These are phyloP conservation scores for Nettapus auritus DNA, from an alignment of 2,113 vertebrate species.

Conservation along the genomic window DNA sequence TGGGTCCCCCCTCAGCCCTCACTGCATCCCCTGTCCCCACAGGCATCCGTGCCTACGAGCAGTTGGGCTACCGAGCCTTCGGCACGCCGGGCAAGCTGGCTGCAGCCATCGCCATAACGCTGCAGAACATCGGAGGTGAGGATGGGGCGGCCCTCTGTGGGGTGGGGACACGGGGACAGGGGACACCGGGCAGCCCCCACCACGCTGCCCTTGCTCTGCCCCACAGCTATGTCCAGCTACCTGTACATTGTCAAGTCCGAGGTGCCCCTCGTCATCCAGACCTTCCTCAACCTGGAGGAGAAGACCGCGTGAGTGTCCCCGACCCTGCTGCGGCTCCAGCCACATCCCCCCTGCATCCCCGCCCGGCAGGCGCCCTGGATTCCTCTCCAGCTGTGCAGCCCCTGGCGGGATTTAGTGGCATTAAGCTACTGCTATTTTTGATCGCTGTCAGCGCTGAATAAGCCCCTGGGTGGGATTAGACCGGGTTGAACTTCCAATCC, in stretches of 20 bases:
- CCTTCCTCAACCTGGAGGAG: conserved; percentile 88
- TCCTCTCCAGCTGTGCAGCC: conserved; percentile 62
- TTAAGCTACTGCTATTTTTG: conserved; percentile 77
- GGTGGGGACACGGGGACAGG: accelerated
- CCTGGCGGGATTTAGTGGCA: conserved; percentile 60
- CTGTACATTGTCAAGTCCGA: conserved; percentile 97
- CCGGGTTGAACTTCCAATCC: conserved; percentile 70
- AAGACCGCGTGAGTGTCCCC: conserved; percentile 84
- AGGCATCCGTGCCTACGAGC: conserved; percentile 97
- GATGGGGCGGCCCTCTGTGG: neutral
- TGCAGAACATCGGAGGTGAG: conserved; percentile 97
- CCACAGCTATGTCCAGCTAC: conserved; percentile 98
- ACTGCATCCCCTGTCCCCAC: accelerated
- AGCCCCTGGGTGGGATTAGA: conserved; percentile 68
- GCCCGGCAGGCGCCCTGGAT: neutral
- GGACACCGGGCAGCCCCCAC: neutral
- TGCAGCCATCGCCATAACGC: conserved; percentile 90
- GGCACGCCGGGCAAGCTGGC: conserved; percentile 95
- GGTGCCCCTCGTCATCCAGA: conserved; percentile 95
- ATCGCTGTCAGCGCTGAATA: conserved; percentile 58
- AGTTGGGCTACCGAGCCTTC: conserved; percentile 93
- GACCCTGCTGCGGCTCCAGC: neutral
- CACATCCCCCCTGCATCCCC: neutral
- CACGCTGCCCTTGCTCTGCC: neutral
- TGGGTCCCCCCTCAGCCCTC: neutral